A percentile compares a stretch with the other conserved stretches of the same genome.
Evolutionary conservation across 2,888 invertebrate species (phyloP).

Genomic region (Hybos culiciformis): DNA sequence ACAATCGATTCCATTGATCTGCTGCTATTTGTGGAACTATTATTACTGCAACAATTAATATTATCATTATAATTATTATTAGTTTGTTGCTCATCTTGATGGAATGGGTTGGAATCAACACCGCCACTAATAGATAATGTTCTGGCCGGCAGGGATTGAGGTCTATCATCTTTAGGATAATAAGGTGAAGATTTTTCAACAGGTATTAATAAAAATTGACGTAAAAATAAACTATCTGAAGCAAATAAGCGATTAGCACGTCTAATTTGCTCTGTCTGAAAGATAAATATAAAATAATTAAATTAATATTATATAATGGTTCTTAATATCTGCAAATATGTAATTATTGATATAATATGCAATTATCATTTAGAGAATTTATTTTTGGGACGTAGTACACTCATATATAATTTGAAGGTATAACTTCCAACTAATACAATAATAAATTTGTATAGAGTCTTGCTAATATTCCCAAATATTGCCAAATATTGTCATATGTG

Average conservation of each 20-base stretch:
- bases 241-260: constrained; percentile 84
- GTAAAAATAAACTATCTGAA: constrained; percentile 82
- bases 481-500: no score
- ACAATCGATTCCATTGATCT: constrained; percentile 39
- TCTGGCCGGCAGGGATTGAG: constrained; percentile 36
- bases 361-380: neutral
- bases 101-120: no score
- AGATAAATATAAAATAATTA: constrained; percentile 22
- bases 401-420: neutral
- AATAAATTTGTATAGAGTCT: neutral
- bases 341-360: neutral
- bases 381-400: neutral
- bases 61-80: constrained; percentile 15
- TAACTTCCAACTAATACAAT: neutral
- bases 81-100: constrained; percentile 21
- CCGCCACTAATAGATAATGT: constrained; percentile 37
- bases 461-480: no score
- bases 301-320: neutral
- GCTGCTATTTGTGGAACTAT: constrained; percentile 28
- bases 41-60: constrained; percentile 11
- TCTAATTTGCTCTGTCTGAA: constrained; percentile 86
- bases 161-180: constrained; percentile 41
- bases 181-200: constrained; percentile 51
- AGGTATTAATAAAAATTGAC: constrained; percentile 79
- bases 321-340: neutral